phyloP scores from a whole-genome alignment of 2,888 invertebrate genomes.

The Drosophila siamana region DNA sequence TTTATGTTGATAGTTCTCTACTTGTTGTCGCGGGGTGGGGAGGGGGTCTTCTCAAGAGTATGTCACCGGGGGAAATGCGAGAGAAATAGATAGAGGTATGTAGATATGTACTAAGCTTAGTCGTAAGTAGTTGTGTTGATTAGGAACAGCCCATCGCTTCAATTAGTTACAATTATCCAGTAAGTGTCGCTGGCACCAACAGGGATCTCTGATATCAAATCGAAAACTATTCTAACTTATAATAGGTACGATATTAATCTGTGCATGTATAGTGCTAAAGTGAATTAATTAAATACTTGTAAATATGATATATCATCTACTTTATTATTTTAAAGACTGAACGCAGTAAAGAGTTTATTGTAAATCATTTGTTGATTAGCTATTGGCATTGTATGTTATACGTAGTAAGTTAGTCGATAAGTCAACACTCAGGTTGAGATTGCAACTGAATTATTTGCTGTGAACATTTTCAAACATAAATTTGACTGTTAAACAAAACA shows the following conservation, averaged over 20 bases:
- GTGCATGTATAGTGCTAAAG: slow-evolving; percentile 18
- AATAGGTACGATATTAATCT: not conserved
- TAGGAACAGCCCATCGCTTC: slow-evolving; percentile 55
- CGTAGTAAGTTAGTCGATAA: slow-evolving; percentile 22
- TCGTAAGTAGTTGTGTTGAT: slow-evolving; percentile 8
- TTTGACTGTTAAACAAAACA: slow-evolving; percentile 21
- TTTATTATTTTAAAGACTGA: slow-evolving; percentile 70
- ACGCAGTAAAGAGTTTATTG: slow-evolving; percentile 35
- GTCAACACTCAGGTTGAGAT: slow-evolving; percentile 75
- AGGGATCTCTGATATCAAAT: slow-evolving; percentile 67
- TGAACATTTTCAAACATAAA: slow-evolving; percentile 59
- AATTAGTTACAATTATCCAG: slow-evolving; percentile 59
- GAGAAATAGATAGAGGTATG: too few relatives aligned
- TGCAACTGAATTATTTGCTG: slow-evolving; percentile 75
- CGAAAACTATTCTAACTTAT: slow-evolving; percentile 13
- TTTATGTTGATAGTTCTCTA: too few relatives aligned
- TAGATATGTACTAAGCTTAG: slow-evolving; percentile 1
- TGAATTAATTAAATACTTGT: slow-evolving; percentile 8
- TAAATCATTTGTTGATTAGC: slow-evolving; percentile 26
- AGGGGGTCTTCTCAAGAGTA: too few relatives aligned
- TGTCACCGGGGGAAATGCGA: not conserved
- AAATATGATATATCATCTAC: not conserved
- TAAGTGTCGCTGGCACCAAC: slow-evolving; percentile 66
- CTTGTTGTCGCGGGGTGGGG: too few relatives aligned
- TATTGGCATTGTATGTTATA: slow-evolving; percentile 15